Evolutionary conservation across 1,140 invertebrate genomes (phyloP).

Genomic region (Onthophagus taurus): DNA sequence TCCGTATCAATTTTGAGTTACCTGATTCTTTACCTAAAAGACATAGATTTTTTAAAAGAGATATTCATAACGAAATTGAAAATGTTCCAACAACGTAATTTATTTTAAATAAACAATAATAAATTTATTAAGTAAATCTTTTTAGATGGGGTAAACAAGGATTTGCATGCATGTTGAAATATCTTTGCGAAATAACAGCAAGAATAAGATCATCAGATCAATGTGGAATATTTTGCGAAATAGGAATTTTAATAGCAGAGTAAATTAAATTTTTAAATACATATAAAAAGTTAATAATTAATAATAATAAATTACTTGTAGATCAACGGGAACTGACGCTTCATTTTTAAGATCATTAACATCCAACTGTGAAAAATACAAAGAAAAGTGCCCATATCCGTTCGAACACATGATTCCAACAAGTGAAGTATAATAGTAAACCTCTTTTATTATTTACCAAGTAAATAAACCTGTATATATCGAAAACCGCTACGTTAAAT

Average conservation of each 20-base stretch:
- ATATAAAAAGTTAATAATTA: constrained; percentile 1
- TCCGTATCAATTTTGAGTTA: constrained; percentile 28
- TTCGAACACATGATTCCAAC: constrained; percentile 4
- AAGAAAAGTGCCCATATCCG: constrained; percentile 9
- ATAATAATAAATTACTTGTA: constrained; percentile 2
- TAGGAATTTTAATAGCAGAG: constrained; percentile 27
- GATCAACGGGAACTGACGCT: constrained; percentile 12
- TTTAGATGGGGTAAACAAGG: constrained; percentile 18
- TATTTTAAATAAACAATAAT: constrained; percentile 1
- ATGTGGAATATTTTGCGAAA: constrained; percentile 30
- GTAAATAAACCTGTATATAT: no score
- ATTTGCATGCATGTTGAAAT: constrained; percentile 22
- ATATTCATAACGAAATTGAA: constrained; percentile 23
- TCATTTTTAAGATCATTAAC: constrained; percentile 9
- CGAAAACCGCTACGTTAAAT: no score
- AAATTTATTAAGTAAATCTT: neutral
- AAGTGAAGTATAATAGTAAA: no score
- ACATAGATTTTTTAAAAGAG: constrained; percentile 27
- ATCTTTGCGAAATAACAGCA: constrained; percentile 20
- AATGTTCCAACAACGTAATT: constrained; percentile 24
- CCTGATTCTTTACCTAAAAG: constrained; percentile 21
- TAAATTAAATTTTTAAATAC: constrained; percentile 14
- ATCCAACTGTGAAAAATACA: constrained; percentile 8
- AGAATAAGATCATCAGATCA: constrained; percentile 16
- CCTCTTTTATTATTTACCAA: no score